Percentiles rank a stretch among this genome's conserved stretches.
phyloP scores from a whole-genome alignment of 2,888 invertebrate species.

The Muschampia plurimacula region DNA sequence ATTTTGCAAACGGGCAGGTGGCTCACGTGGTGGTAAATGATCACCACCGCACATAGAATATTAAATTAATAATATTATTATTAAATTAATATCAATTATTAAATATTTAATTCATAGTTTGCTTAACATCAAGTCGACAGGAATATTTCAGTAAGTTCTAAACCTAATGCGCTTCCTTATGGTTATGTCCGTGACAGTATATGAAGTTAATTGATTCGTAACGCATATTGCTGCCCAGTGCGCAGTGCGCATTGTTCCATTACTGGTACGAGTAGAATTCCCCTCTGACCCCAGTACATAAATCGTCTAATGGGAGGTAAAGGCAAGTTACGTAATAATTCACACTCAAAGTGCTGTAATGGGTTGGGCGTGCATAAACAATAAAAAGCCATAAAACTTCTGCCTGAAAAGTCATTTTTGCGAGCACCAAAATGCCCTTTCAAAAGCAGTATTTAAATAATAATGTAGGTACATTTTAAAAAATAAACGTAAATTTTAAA shows the following conservation, averaged over 20 bases:
- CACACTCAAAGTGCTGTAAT: slow-evolving; percentile 73
- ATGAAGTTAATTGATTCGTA: not conserved
- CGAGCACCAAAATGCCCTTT: slow-evolving; percentile 58
- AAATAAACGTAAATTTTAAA: slow-evolving; percentile 17
- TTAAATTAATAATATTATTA: no score
- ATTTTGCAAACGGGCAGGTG: no score
- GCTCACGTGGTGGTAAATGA: no score
- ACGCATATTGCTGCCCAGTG: not conserved
- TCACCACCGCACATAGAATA: no score
- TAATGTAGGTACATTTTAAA: slow-evolving; percentile 40
- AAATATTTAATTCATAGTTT: no score
- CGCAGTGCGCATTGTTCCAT: slow-evolving; percentile 8
- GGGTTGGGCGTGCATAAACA: slow-evolving; percentile 70
- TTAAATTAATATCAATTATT: no score
- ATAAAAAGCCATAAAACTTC: slow-evolving; percentile 74
- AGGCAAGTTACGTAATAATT: slow-evolving; percentile 77
- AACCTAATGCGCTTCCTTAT: no score
- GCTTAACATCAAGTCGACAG: no score
- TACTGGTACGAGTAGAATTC: slow-evolving; percentile 3
- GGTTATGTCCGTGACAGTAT: no score
- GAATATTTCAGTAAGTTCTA: no score
- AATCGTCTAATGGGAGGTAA: slow-evolving; percentile 71
- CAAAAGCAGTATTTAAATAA: slow-evolving; percentile 54
- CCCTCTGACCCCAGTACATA: slow-evolving; percentile 56
- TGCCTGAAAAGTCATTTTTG: slow-evolving; percentile 67